A percentile compares a stretch with the other conserved stretches of the same genome.
Evolutionary conservation across 2,797 vertebrate species (phyloP).

Genomic region (Nyctalus aviator): DNA sequence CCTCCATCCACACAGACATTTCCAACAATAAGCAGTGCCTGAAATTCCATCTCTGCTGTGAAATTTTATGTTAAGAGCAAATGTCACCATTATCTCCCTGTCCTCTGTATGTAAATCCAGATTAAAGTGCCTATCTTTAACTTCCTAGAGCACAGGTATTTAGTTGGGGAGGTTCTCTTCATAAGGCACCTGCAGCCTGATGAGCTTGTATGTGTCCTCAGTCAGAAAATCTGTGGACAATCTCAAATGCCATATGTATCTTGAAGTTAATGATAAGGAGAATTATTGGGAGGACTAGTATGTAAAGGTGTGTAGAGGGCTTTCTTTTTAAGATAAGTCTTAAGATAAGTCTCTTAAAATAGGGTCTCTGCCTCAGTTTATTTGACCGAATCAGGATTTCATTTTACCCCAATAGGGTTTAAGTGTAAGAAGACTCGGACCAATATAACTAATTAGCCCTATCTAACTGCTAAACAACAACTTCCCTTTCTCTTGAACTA

Average conservation of each 20-base stretch:
- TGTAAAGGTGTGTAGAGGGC: neutral
- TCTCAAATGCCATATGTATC: neutral
- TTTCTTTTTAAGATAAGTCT: neutral
- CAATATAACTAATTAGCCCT: neutral
- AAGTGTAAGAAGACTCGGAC: neutral
- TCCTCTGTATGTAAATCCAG: neutral
- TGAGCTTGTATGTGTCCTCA: neutral
- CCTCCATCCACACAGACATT: neutral
- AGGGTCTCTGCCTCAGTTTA: neutral
- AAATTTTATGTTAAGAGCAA: neutral
- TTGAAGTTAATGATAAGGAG: neutral
- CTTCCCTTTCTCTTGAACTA: neutral
- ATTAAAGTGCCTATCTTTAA: neutral
- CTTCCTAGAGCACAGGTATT: neutral
- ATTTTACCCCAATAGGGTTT: neutral
- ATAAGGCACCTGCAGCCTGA: neutral
- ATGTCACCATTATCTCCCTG: neutral
- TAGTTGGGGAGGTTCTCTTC: conserved; percentile 17
- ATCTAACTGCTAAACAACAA: neutral
- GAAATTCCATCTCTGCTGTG: neutral
- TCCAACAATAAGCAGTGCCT: conserved; percentile 34
- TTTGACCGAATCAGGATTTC: neutral
- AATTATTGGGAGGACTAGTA: neutral
- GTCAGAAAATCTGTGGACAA: neutral
- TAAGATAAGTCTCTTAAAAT: neutral